Conservation (phyloP, 2,113 vertebrate genomes). For the Oryzias celebensis region DNA sequence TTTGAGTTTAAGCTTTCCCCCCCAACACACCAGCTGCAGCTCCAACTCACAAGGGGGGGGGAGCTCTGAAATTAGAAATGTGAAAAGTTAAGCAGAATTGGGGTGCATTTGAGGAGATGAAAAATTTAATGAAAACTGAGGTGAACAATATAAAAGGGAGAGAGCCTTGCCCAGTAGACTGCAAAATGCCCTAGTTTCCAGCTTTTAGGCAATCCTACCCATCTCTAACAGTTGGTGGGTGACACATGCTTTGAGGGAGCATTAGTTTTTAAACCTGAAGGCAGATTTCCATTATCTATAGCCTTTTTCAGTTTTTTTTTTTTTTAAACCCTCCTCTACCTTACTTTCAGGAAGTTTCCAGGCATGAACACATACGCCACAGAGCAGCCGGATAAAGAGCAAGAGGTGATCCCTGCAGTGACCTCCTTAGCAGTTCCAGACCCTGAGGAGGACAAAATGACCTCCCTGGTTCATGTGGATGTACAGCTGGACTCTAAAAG, state of each 20-base stretch:
- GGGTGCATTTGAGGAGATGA: constrained; percentile 65
- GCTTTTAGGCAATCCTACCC: constrained; percentile 55
- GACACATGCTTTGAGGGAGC: constrained; percentile 55
- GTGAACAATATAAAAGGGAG: constrained; percentile 72
- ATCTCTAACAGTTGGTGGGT: constrained; percentile 57
- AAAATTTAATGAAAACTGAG: constrained; percentile 73
- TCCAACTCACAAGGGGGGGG: constrained; percentile 30
- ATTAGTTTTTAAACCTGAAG: constrained; percentile 61
- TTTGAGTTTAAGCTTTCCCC: constrained; percentile 36
- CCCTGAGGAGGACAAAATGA: constrained; percentile 62
- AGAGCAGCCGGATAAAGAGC: constrained; percentile 74
- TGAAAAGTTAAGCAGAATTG: constrained; percentile 63
- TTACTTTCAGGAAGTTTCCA: constrained; percentile 66
- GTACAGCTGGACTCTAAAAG: constrained; percentile 61
- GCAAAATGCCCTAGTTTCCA: constrained; percentile 58
- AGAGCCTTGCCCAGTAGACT: constrained; percentile 61
- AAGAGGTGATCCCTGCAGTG: constrained; percentile 72
- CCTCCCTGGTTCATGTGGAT: constrained; percentile 62
- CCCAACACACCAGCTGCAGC: constrained; percentile 49
- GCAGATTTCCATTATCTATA: constrained; percentile 47
- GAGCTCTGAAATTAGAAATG: constrained; percentile 59
- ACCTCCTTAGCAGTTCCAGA: constrained; percentile 64
- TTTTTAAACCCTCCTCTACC: not conserved
- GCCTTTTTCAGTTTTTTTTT: not conserved
- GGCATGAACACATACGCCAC: constrained; percentile 67